These are phyloP conservation scores for Amiota minor DNA, from an alignment of 2,888 invertebrate species.

Conservation along the genomic window DNA sequence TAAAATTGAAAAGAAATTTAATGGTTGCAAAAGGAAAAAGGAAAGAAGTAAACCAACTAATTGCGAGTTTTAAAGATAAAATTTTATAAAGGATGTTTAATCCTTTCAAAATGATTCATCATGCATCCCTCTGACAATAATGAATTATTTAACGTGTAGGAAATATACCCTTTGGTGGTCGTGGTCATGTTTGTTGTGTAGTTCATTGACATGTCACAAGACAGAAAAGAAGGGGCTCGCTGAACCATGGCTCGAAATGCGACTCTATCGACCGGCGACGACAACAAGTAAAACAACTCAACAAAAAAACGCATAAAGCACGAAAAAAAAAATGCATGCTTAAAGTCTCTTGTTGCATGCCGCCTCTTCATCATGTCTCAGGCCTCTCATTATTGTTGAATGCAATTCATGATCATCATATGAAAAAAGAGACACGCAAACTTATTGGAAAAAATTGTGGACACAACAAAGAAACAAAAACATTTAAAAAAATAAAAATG, in stretches of 20 bases:
- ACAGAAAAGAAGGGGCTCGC: background rate
- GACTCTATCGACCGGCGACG: background rate
- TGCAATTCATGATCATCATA: slow-evolving; percentile 2
- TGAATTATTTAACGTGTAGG: too few species aligned
- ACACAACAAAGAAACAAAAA: slow-evolving; percentile 31
- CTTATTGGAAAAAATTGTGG: slow-evolving; percentile 13
- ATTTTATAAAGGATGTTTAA: too few species aligned
- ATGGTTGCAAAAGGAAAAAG: too few species aligned
- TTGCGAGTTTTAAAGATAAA: too few species aligned
- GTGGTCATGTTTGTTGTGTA: background rate
- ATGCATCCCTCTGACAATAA: too few species aligned
- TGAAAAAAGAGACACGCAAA: slow-evolving; percentile 18
- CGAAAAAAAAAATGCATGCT: slow-evolving; percentile 18
- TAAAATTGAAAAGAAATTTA: too few species aligned
- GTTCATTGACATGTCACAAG: slow-evolving; percentile 29
- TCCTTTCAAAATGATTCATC: too few species aligned
- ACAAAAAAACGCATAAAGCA: slow-evolving; percentile 40
- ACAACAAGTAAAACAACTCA: slow-evolving; percentile 13
- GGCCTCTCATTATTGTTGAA: background rate
- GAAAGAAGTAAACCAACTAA: too few species aligned
- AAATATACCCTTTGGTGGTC: too few species aligned
- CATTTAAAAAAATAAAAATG: slow-evolving; percentile 39
- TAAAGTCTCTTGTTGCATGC: too few species aligned
- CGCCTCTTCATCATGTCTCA: too few species aligned
- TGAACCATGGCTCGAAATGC: too few species aligned